Base-by-base conservation (phyloP, 2,888 invertebrate species). In the Coenonympha glycerion region DNA sequence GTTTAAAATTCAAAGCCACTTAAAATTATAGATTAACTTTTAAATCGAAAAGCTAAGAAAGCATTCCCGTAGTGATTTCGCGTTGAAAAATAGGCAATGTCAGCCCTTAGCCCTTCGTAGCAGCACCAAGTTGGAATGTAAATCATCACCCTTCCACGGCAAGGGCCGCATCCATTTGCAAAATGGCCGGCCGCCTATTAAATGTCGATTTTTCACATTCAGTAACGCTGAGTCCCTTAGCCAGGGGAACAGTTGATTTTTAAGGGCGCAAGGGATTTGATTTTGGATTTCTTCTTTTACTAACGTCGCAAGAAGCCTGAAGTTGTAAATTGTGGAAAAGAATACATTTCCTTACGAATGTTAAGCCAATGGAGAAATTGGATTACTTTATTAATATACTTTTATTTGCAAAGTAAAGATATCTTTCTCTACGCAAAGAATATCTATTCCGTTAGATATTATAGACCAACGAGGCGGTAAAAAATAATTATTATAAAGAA, bases 121-220 rank as follows among this genome's bases (percentile, higher is more conserved):
- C 52, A 45, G 47, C 45, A 40, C 45, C 51, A 61, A 60, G 61
- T 59, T 40, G 47, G 48, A 30, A 55, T 63, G 59, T 70, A 72
- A 73, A 73, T 71, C 71, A 71, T 71, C 71, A 65, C 69, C 69
- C 69, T 63, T 62, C 62, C 49, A 56, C 34, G 61, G 58, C 58
- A 59, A 57, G 61, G 59, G 58, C 56, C 53, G 59, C 60, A 64
- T 63, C 71, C 70, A 69, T 73, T 73, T 73, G 66, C 68, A 66
- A 71, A 73, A 71, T 70, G 68, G 81, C 79, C 76, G 69, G 67
- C 66, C 75, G 71, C 75, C 85, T 83, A 83, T 84, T 85, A 84
- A 85, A 85, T 76, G 79, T 74, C 84, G 76, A 85, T 86, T 83
- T 83, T 81, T 86, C 83, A 84, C 76, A 70, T 74, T 62, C 68